A percentile compares a stretch with the other conserved stretches of the same genome.
Evolutionary conservation across 1,140 invertebrate genomes (phyloP).

Genomic region (Drusus annulatus): DNA sequence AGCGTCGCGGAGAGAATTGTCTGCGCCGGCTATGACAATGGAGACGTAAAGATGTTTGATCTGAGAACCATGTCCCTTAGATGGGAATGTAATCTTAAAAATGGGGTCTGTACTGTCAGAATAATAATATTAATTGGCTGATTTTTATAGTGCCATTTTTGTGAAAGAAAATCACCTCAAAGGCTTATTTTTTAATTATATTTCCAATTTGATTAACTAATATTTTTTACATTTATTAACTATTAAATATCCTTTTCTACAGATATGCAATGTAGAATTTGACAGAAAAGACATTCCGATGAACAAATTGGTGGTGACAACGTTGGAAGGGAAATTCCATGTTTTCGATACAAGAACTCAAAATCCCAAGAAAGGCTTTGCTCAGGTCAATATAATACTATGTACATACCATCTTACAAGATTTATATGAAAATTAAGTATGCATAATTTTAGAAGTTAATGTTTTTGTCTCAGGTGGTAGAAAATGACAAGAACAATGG

Average conservation of each 20-base stretch:
- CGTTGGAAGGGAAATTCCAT: conserved; percentile 93
- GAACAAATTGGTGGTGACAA: conserved; percentile 95
- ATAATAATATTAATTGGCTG: no score
- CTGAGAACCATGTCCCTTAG: conserved; percentile 85
- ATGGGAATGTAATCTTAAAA: conserved; percentile 95
- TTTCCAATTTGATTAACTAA: not conserved
- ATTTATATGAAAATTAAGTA: no score
- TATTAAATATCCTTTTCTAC: conserved; percentile 57
- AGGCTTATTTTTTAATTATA: conserved; percentile 12
- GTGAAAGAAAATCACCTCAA: no score
- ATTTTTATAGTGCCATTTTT: no score
- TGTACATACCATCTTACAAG: not conserved
- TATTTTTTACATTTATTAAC: conserved; percentile 9
- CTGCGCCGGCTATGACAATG: conserved; percentile 95
- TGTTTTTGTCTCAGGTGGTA: conserved; percentile 61
- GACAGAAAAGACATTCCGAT: conserved; percentile 95
- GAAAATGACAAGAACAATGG: conserved; percentile 66
- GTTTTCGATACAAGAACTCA: conserved; percentile 92
- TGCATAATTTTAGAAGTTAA: no score
- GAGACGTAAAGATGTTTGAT: conserved; percentile 96
- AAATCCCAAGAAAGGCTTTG: conserved; percentile 90
- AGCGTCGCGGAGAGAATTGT: conserved; percentile 89
- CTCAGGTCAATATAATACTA: conserved; percentile 67
- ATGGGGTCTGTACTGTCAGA: conserved; percentile 85
- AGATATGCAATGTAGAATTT: conserved; percentile 92